A percentile compares a stretch with the other conserved stretches of the same genome.
These are phyloP conservation scores for Pelodiscus sinensis DNA, from an alignment of 2,113 vertebrate species.

Conservation along the genomic window DNA sequence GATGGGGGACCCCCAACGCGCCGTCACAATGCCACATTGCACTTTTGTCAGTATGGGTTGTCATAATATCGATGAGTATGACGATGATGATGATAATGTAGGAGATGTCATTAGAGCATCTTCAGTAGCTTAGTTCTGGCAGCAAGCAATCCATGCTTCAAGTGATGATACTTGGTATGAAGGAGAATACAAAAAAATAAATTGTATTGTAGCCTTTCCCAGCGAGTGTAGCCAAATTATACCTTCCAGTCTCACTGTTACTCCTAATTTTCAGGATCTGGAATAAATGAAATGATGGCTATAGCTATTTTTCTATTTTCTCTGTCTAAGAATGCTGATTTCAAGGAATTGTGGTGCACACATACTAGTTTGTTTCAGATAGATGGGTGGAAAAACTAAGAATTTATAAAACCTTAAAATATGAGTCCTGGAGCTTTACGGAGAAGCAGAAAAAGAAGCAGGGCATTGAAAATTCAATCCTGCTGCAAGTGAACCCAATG, in stretches of 20 bases:
- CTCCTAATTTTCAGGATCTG: background rate
- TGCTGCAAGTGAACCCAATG: background rate
- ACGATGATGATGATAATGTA: background rate
- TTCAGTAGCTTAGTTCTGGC: background rate
- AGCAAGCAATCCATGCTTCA: background rate
- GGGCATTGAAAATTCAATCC: background rate
- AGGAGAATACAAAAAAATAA: background rate
- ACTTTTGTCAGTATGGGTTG: background rate
- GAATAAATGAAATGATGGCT: slow-evolving; percentile 9
- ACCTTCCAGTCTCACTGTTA: background rate
- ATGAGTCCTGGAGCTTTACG: background rate
- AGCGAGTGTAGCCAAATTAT: slow-evolving; percentile 11
- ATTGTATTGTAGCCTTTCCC: background rate
- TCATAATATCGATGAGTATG: background rate
- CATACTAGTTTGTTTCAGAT: background rate
- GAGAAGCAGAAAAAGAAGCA: background rate
- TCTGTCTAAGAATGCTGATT: background rate
- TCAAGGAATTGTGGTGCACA: background rate
- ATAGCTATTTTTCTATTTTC: background rate
- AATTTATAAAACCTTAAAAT: background rate
- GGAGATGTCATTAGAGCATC: background rate
- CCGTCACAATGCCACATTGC: too few relatives aligned
- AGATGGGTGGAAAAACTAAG: background rate
- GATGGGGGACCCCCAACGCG: too few relatives aligned
- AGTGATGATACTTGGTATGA: background rate